Conservation (phyloP, 2,113 vertebrate species). For the Coryphaenoides rupestris region DNA sequence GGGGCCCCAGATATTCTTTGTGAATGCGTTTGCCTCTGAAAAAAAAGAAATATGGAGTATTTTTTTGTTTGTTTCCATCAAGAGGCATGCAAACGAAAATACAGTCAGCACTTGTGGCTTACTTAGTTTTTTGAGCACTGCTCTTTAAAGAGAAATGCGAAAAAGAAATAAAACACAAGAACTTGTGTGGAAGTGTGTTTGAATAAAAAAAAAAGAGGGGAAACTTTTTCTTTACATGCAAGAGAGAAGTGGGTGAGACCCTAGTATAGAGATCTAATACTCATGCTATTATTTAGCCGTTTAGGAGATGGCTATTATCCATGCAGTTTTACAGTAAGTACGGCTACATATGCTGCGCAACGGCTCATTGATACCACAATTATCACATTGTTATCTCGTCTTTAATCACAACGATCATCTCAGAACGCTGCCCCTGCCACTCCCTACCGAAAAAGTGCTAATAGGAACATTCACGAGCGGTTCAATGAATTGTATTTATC, state of each 20-base stretch:
- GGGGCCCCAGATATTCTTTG: conserved; percentile 68
- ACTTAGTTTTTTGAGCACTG: conserved; percentile 43
- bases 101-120: conserved; percentile 58
- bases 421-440: conserved; percentile 13
- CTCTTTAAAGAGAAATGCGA: conserved; percentile 33
- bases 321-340: no score
- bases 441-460: background rate
- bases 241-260: no score
- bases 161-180: conserved; percentile 24
- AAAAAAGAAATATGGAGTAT: conserved; percentile 58
- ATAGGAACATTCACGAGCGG: conserved; percentile 41
- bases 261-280: no score
- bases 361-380: no score
- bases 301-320: no score
- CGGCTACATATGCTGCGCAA: no score
- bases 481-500: conserved; percentile 23
- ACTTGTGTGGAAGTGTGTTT: conserved; percentile 44
- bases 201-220: conserved; percentile 25
- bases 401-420: conserved; percentile 30
- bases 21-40: conserved; percentile 58
- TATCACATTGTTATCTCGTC: background rate
- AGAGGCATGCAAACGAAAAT: conserved; percentile 66
- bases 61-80: conserved; percentile 68
- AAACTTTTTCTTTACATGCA: conserved; percentile 25
- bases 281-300: no score